Evolutionary conservation across 2,888 invertebrate genomes (phyloP).

Genomic region (Acrobasis consociella): DNA sequence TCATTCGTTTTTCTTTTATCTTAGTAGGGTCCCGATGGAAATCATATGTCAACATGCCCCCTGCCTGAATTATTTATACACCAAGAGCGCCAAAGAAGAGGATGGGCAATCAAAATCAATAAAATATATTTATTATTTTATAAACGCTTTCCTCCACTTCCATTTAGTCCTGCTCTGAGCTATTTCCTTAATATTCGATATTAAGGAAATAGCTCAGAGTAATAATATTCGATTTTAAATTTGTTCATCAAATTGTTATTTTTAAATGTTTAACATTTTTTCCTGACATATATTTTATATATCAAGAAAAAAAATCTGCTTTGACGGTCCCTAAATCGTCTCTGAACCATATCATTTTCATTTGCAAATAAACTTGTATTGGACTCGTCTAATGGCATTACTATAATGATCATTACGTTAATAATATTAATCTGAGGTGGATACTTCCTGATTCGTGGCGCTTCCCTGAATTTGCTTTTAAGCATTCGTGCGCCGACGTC

Average conservation of each 20-base stretch:
- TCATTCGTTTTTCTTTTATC: conserved; percentile 58
- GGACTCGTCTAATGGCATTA: conserved; percentile 27
- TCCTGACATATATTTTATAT: no score
- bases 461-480: conserved; percentile 71
- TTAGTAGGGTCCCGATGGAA: conserved; percentile 52
- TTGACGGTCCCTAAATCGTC: not conserved
- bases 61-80: conserved; percentile 68
- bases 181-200: no score
- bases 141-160: conserved; percentile 13
- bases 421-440: conserved; percentile 56
- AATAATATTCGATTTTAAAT: no score
- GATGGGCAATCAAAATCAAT: conserved; percentile 44
- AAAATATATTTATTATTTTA: conserved; percentile 25
- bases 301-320: no score
- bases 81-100: conserved; percentile 52
- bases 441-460: conserved; percentile 68
- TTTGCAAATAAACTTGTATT: not conserved
- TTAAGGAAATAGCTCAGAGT: no score
- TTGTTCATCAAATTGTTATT: no score
- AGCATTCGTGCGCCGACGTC: conserved; percentile 68
- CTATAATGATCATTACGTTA: conserved; percentile 53
- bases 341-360: not conserved
- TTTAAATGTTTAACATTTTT: no score
- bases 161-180: not conserved
- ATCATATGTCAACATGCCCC: conserved; percentile 60